Evolutionary conservation across 2,113 vertebrate species (phyloP).

Genomic region (Grammomys surdaster): DNA sequence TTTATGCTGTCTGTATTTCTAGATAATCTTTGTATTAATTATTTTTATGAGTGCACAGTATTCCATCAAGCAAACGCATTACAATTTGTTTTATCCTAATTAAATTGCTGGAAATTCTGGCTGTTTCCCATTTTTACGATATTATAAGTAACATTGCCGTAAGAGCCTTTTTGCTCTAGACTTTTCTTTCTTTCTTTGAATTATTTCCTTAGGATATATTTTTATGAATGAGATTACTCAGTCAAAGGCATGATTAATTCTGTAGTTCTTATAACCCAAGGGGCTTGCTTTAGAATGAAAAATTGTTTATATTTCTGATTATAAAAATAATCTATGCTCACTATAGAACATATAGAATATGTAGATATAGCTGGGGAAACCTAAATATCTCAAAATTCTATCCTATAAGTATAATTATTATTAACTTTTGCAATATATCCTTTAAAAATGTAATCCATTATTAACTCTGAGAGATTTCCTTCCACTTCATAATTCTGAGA

Average conservation of each 20-base stretch:
- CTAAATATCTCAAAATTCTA: conserved; percentile 31
- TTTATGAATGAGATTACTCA: conserved; percentile 74
- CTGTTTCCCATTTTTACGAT: conserved; percentile 68
- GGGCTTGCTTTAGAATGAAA: conserved; percentile 61
- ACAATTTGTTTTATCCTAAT: conserved; percentile 77
- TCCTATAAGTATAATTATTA: conserved; percentile 5
- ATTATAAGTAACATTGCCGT: conserved; percentile 49
- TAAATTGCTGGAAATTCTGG: conserved; percentile 66
- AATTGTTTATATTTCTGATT: conserved; percentile 73
- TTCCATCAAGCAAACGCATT: conserved; percentile 69
- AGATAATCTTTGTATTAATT: conserved; percentile 69
- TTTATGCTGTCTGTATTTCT: conserved; percentile 49
- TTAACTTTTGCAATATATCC: conserved; percentile 28
- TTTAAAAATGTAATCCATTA: not conserved
- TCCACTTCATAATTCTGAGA: conserved; percentile 3
- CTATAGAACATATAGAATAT: conserved; percentile 56
- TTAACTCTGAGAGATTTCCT: conserved; percentile 52
- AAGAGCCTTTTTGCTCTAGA: conserved; percentile 56
- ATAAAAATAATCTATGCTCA: conserved; percentile 66
- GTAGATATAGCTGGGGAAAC: conserved; percentile 18
- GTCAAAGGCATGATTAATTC: conserved; percentile 72
- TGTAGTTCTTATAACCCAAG: conserved; percentile 62
- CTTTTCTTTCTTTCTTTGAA: conserved; percentile 68
- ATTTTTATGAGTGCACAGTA: conserved; percentile 59
- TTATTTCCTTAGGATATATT: conserved; percentile 76